Evolutionary conservation across 30 jellyfish, hydroid and myxozoan genomes (phyloP).

Genomic region (Nemopilema nomurai): DNA sequence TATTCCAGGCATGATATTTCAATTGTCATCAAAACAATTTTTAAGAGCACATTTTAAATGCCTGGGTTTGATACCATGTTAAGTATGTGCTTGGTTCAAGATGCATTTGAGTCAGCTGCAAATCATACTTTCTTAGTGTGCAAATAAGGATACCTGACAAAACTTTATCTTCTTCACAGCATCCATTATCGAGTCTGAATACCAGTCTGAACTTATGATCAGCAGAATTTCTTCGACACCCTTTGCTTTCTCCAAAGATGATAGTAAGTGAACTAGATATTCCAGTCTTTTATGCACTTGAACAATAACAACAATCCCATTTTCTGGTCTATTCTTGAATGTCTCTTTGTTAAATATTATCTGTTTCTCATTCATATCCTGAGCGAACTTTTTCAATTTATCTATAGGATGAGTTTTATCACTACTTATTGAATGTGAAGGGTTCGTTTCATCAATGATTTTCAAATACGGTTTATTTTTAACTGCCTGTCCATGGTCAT

Average conservation of each 20-base stretch:
- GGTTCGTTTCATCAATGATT: constrained; percentile 40
- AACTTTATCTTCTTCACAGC: constrained; percentile 76
- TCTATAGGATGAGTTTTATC: constrained; percentile 53
- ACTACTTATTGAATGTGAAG: constrained; percentile 38
- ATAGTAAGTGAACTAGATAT: constrained; percentile 71
- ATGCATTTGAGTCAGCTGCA: too few species aligned
- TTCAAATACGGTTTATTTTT: constrained; percentile 30
- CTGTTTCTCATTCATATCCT: constrained; percentile 66
- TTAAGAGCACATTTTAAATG: too few species aligned
- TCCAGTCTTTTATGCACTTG: constrained; percentile 94
- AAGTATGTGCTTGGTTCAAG: too few species aligned
- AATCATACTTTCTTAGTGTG: not conserved
- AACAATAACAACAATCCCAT: constrained; percentile 78
- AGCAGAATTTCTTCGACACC: constrained; percentile 75
- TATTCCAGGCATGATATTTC: too few species aligned
- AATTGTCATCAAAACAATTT: too few species aligned
- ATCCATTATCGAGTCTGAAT: constrained; percentile 75
- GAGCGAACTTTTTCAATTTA: constrained; percentile 57
- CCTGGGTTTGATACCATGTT: too few species aligned
- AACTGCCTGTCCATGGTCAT: not conserved
- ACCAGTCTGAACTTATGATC: constrained; percentile 86
- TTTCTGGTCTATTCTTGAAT: constrained; percentile 59
- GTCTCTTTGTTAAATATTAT: constrained; percentile 50
- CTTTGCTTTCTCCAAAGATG: constrained; percentile 76
- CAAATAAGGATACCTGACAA: constrained; percentile 70